Evolutionary conservation across 2,888 invertebrate species (phyloP), one percentile per base, ranked within the genome.

Genomic region (Melanchra persicariae): DNA sequence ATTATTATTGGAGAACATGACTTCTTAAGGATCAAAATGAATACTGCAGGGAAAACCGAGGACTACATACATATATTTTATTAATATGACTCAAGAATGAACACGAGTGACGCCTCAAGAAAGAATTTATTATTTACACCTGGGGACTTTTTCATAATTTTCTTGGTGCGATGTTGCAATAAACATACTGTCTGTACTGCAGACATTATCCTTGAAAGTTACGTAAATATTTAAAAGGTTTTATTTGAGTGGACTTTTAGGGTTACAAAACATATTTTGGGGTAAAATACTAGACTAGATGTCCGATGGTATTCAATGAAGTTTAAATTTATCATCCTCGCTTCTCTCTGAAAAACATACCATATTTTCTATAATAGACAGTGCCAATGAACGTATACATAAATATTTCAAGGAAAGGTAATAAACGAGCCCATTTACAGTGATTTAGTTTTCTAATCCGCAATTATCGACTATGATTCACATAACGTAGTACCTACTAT

Each of bases 381-480:
- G 52, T 47, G 8, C 12, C 15, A 30, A 5, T 8, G 8, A 30
- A 22, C 2, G 22, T 54, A 51, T 8, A 52, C 51, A 51, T 8
- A 52, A 57, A 61, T 15, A 49, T 49, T 43, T n/a, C 26, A 54
- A 10, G 10, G 26, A 10, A 22, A 5, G 15, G n/a, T 54, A 30
- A 37, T 73, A 69, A 78, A 73, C 54, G 73, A 71, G 37, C n/a
- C 55, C 55, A 62, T 63, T 47, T 43, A 30, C 2, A 49, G 1
- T 30, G 45, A 47, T 70, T 63, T 19, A 52, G 49, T 58, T 62
- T 70, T 55, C 34, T 51, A 58, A 70, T 70, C 26, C 15, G 37
- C 8, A 37, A 71, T 67, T 45, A 81, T 71, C 15, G 60, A 60
- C 45, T 26, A 37, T 85, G 70, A 76, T 34, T 84, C 61, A 75